Base-by-base conservation (phyloP, 1,140 invertebrate species). In the Tenebrio molitor region DNA sequence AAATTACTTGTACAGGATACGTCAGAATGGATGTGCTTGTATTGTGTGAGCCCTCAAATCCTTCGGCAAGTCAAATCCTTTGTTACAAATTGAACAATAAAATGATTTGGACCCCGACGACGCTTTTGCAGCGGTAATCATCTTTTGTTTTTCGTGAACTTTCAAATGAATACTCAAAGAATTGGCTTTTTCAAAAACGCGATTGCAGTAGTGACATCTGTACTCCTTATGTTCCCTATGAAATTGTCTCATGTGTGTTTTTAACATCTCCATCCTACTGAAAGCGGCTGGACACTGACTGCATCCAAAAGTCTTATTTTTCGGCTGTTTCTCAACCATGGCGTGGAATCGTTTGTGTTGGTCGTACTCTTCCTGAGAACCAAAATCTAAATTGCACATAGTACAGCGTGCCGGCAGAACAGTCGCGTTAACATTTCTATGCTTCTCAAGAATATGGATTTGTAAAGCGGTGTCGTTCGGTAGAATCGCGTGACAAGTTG, bases 41-140 rank as follows among this genome's bases (percentile, higher is more conserved):
- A 81, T 78, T 8, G 79, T 80, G 69, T 81, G 80, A 33, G 72
- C 75, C 19, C 79, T 74, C 25, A 81, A 50, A 76, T 81, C 80
- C 63, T 81, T 81, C 25, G 80, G 75, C 69, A 78, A 72, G 46
- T 77, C 74, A 68, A 81, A 81, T 6, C 76, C 72, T 69, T 77
- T 73, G 62, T 76, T 78, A 63, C 80, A 81, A 65, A 81, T 79
- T 5, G 80, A 81, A 69, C 80, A 81, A n/a, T n/a, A n/a, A n/a
- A n/a, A n/a, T 15, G 72, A 76, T 65, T 76, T n/a, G n/a, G n/a
- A n/a, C n/a, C n/a, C n/a, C n/a, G n/a, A 80, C 8, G 77, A 21
- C 7, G 72, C 15, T 68, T 76, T 53, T 39, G 29, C 14, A 36
- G 64, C 19, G 58, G 65, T 19, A 15, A 25, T 41, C 53, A 72